Evolutionary conservation across 2,113 vertebrate species (phyloP), one percentile per base, ranked within the genome.

Genomic region (Oryzias woworae): DNA sequence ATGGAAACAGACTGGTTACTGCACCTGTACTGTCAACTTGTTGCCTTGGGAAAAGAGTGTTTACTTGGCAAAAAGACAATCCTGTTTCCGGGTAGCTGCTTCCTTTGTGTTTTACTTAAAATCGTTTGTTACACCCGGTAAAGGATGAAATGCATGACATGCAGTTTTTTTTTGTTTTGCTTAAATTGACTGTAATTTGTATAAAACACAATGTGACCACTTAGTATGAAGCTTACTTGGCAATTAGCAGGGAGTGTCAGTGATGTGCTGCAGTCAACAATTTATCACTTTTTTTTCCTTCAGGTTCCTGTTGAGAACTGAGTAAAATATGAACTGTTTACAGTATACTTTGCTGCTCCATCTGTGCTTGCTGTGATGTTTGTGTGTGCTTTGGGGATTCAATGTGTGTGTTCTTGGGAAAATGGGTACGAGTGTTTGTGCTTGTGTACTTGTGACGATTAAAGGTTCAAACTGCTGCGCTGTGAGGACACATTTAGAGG

Each of bases 11-110:
- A 83, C 66, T 81, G 84, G 77, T 66, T 31, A 22, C 60, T 69
- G 84, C 88, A 89, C 85, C 88, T 91, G 87, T 80, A 81, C 63
- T 22, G 65, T 70, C 79, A 64, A 60, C 53, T 68, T 52, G 52
- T 64, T 43, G 62, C 80, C 80, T 81, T 72, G 7, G 59, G 74
- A 75, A 65, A 81, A 41, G 24, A 71, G 70, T 28, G 54, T 78
- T 83, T 65, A 66, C 63, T 75, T 76, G 54, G 71, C 73, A 81
- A 64, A n/a, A 77, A 80, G 78, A 71, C 54, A 75, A 58, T 78
- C 54, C 77, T 70, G 44, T 71, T 69, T 75, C 53, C 0, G 4
- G 67, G 53, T 81, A 82, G 88, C 79, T 83, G 57, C 42, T 57
- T 70, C 51, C 41, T 69, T 84, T 74, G 66, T 85, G 55, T 79